A percentile compares a stretch with the other conserved stretches of the same genome.
phyloP scores from a whole-genome alignment of 2,113 vertebrate species.

The Thunnus maccoyii region DNA sequence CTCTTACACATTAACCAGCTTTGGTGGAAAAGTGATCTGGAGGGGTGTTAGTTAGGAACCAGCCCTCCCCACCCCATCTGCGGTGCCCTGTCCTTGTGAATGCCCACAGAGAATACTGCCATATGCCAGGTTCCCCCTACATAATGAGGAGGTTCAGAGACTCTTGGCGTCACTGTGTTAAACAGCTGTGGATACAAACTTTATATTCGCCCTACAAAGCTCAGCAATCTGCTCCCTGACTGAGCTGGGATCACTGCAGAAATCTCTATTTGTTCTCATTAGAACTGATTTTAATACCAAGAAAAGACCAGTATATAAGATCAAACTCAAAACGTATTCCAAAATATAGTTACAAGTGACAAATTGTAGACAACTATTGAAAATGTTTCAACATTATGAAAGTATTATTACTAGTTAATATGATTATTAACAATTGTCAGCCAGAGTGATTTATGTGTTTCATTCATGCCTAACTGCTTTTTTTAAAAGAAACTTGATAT shows the following conservation, averaged over 20 bases:
- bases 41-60: slow-evolving; percentile 59
- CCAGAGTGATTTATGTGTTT: no score
- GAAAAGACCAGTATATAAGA: background rate
- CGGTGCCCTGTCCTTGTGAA: slow-evolving; percentile 77
- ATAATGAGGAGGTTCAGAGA: slow-evolving; percentile 78
- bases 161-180: slow-evolving; percentile 75
- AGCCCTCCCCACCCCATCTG: slow-evolving; percentile 64
- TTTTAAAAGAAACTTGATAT: no score
- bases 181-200: slow-evolving; percentile 80
- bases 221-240: slow-evolving; percentile 76
- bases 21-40: slow-evolving; percentile 46
- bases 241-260: slow-evolving; percentile 48
- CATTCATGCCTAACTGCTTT: no score
- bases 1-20: slow-evolving; percentile 71
- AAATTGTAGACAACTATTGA: background rate
- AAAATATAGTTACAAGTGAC: background rate
- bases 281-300: slow-evolving; percentile 27
- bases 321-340: background rate
- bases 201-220: slow-evolving; percentile 74
- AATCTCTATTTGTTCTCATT: slow-evolving; percentile 65
- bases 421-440: no score
- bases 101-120: slow-evolving; percentile 79
- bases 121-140: slow-evolving; percentile 79
- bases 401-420: no score
- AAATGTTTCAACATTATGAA: no score